Base-by-base conservation (phyloP, 2,888 invertebrate species). In the Oscheius sp. region DNA sequence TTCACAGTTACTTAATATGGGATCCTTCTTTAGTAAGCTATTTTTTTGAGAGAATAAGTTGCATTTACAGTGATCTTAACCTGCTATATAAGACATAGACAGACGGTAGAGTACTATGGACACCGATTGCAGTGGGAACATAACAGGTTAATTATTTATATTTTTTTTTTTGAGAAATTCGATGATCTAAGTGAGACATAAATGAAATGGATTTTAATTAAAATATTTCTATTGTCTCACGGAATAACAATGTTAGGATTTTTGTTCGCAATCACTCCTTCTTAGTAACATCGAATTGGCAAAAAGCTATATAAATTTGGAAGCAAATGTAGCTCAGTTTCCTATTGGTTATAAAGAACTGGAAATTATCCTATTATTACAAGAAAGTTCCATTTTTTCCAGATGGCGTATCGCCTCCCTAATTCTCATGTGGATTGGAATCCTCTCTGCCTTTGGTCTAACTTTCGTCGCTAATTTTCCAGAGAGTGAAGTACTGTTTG, bases 91-190 rank as follows among this genome's bases (percentile, higher is more conserved):
- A 74, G 80, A 2, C 80, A 80, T 62, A 73, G 80, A 0, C 74
- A 77, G 54, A 73, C 73, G 3, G 76, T 80, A n/a, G 78, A 80
- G 38, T 80, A 80, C 44, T 80, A 80, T 41, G 74, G 68, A 0
- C 76, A 78, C 44, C 73, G 80, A 2, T 62, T 80, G 9, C 63
- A 68, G 24, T 75, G 75, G 77, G 72, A 73, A 36, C 22, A 32
- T 32, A 61, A 47, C 17, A 41, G 28, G 56, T 63, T 14, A 9
- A 33, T n/a, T n/a, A n/a, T n/a, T n/a, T n/a, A n/a, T n/a, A 8
- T 56, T 28, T 28, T 26, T 22, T 28, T 54, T 4, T 9, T 26
- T 54, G n/a, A 3, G 28, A 26, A n/a, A 32, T 28, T 28, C 14
- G 4, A 3, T 6, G 1, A 22, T 12, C 5, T n/a, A n/a, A n/a